Evolutionary conservation across 2,113 vertebrate species (phyloP).

Genomic region (Steatornis caripensis): DNA sequence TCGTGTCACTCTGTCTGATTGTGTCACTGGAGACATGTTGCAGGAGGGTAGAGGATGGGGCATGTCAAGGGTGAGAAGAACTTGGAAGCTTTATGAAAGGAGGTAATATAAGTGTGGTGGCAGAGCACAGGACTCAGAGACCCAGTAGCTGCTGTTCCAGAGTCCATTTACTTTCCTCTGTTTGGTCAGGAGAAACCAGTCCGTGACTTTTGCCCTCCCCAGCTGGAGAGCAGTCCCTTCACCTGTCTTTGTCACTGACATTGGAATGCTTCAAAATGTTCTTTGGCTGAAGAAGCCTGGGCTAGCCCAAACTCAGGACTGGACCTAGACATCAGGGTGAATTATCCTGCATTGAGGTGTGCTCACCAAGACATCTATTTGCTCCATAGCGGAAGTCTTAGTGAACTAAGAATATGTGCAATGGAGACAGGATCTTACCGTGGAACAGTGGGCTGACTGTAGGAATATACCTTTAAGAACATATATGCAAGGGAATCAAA

Average conservation of each 20-base stretch:
- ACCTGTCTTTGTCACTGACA: not conserved
- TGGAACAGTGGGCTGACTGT: not conserved
- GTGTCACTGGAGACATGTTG: not conserved
- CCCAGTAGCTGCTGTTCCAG: not conserved
- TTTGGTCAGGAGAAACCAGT: not conserved
- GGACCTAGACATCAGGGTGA: not conserved
- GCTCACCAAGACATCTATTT: not conserved
- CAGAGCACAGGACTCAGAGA: not conserved
- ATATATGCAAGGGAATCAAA: not conserved
- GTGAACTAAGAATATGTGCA: not conserved
- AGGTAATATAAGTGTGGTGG: not conserved
- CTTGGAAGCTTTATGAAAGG: not conserved
- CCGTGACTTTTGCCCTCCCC: not conserved
- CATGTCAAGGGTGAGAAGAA: not conserved
- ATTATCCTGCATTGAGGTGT: not conserved
- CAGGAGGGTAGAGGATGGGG: not conserved
- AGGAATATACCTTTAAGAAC: not conserved
- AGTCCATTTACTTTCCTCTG: not conserved
- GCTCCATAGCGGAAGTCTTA: not conserved
- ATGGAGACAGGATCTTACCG: not conserved
- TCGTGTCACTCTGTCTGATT: no score
- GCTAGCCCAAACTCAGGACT: not conserved
- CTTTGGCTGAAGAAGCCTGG: not conserved
- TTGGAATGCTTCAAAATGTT: not conserved
- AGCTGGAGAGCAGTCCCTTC: not conserved